Conservation (phyloP, 2,797 vertebrate genomes). For the Gallirallus australis region DNA sequence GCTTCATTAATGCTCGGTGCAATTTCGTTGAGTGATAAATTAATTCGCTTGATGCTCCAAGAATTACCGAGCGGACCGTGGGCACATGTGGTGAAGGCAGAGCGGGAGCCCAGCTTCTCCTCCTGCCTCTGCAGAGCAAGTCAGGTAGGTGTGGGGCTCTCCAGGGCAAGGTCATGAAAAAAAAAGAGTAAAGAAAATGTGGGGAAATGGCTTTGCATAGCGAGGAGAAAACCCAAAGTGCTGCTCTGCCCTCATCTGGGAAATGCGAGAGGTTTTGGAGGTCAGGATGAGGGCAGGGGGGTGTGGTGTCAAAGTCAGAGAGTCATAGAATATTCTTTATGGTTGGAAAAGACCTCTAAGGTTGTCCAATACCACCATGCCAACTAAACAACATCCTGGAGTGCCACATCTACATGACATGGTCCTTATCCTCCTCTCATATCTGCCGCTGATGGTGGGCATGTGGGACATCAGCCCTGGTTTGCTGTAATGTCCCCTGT, state of each 20-base stretch:
- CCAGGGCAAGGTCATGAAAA: neutral
- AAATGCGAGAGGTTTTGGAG: neutral
- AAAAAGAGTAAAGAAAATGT: neutral
- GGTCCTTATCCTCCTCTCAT: neutral
- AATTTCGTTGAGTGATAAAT: slow-evolving; percentile 55
- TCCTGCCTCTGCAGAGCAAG: neutral
- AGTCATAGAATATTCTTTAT: no score
- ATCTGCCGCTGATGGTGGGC: fast-evolving
- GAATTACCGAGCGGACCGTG: slow-evolving; percentile 32
- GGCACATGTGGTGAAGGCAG: neutral
- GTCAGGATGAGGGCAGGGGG: neutral
- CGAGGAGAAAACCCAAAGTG: neutral
- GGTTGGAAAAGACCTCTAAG: no score
- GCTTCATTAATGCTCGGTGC: slow-evolving; percentile 49
- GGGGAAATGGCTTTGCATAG: neutral
- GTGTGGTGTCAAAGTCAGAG: no score
- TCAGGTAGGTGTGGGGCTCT: neutral
- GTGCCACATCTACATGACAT: no score
- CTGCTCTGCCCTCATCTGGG: neutral
- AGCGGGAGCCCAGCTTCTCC: neutral
- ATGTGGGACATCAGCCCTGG: no score
- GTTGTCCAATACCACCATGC: no score
- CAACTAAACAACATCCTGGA: no score
- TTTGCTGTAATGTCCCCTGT: fast-evolving
- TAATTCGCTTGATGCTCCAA: slow-evolving; percentile 40